Evolutionary conservation across 2,113 vertebrate species (phyloP).

Genomic region (Chlorodrepanis virens): DNA sequence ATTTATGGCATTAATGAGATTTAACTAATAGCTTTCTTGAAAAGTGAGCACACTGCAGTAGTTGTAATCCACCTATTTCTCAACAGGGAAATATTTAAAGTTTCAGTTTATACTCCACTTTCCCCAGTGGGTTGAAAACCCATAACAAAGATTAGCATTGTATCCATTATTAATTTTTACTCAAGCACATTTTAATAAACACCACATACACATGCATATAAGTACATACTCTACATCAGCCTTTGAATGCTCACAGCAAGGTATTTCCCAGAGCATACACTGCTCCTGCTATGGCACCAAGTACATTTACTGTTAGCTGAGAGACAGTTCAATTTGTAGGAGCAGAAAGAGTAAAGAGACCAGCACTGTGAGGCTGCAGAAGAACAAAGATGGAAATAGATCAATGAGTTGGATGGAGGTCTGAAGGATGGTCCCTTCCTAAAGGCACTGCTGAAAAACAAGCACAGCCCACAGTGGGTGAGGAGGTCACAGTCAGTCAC

Average conservation of each 20-base stretch:
- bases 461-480: background rate
- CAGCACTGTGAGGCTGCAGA: rapidly evolving
- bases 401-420: rapidly evolving
- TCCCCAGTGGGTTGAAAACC: background rate
- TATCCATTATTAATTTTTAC: constrained; percentile 20
- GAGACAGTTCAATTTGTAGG: background rate
- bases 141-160: background rate
- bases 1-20: background rate
- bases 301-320: background rate
- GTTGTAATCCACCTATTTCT: background rate
- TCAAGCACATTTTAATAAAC: background rate
- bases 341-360: background rate
- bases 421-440: background rate
- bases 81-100: background rate
- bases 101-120: background rate
- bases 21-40: background rate
- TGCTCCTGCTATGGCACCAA: background rate
- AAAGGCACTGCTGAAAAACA: background rate
- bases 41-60: background rate
- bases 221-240: background rate
- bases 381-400: background rate
- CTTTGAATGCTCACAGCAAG: background rate
- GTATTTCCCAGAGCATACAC: background rate
- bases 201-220: background rate
- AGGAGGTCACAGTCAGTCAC: background rate